These are phyloP conservation scores for Pedetes capensis DNA, from an alignment of 2,113 vertebrate species.

Conservation along the genomic window DNA sequence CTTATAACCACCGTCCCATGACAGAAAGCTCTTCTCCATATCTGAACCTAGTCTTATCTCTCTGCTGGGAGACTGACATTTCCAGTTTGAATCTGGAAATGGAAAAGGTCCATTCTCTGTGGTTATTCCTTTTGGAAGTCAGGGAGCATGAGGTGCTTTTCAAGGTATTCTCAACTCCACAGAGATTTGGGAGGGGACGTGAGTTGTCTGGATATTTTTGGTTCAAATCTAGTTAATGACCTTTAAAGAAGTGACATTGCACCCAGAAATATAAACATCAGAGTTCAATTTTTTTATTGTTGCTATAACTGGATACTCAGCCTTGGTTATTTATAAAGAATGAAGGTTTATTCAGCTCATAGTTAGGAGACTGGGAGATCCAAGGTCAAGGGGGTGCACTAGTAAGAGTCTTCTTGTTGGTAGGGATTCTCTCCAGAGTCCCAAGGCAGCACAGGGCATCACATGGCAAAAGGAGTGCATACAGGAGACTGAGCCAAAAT, in stretches of 20 bases:
- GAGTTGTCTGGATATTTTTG: neutral
- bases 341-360: neutral
- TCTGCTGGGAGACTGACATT: neutral
- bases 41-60: neutral
- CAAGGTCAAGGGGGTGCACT: neutral
- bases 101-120: neutral
- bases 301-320: neutral
- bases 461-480: neutral
- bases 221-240: neutral
- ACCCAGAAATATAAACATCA: neutral
- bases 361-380: neutral
- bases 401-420: neutral
- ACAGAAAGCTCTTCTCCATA: neutral
- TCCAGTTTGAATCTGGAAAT: neutral
- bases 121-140: neutral
- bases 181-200: neutral
- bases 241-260: neutral
- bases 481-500: neutral
- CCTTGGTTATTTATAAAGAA: neutral
- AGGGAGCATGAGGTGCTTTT: neutral
- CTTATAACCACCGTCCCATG: neutral
- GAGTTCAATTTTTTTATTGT: neutral
- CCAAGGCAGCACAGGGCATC: neutral
- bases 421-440: neutral
- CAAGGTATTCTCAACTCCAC: neutral